Evolutionary conservation across 2,797 vertebrate genomes (phyloP), one percentile per base, ranked within the genome.

Genomic region (Mallotus villosus): DNA sequence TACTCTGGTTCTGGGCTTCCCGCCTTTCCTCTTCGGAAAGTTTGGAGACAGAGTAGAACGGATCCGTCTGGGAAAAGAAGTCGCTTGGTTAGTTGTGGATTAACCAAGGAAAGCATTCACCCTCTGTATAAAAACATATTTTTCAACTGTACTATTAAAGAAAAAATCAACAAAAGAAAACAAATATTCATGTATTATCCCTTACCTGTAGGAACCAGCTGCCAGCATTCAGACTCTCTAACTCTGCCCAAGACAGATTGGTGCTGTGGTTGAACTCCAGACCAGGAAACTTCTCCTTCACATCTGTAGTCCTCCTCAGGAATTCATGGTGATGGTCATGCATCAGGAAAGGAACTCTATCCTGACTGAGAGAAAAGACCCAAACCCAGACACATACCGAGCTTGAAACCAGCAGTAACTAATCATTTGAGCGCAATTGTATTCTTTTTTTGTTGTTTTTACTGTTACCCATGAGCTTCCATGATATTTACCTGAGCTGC

Each of bases 181-280:
- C 32, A 34, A 7, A 17, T 21, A 11, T 7, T n/a, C 27, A 4
- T 37, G 16, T 32, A 70, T 51, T 51, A 63, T 8, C 6, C n/a
- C 85, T 95, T 81, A 99, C 97, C 94, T 95, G 74, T 21, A 96
- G 17, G 82, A 98, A 99, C 95, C 96, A 97, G 76, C 93, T 75
- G n/a, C 97, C 96, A 4, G 97, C 95, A 62, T 97, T 95, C 67
- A 99, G 83, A 51, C 24, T 85, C 84, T 86, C 74, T 61, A 98
- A 86, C 24, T 96, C 90, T 0, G 78, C 3, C 93, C 93, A 95
- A 55, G 89, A 95, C 75, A 97, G 89, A 75, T 92, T 34, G 0
- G 70, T 76, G 87, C 93, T 92, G 2, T 69, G 41, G 37, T 55
- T 66, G 5, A 83, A 46, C 1, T 74, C 53, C 32, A 62, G 68